Conservation (phyloP, 2,797 vertebrate genomes). For the Etheostoma nigrum region DNA sequence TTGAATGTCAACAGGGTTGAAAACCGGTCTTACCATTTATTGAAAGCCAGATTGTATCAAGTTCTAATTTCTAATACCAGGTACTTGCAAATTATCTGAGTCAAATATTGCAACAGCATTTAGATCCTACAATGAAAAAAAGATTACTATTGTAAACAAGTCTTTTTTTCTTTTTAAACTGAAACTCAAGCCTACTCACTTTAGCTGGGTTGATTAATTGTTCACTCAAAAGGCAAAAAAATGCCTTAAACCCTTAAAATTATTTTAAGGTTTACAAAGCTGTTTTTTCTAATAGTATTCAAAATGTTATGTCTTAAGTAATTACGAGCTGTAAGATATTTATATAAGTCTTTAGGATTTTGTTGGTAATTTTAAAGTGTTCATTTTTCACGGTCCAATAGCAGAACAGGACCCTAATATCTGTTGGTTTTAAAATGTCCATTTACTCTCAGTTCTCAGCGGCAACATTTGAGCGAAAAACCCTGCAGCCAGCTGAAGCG, state of each 20-base stretch:
- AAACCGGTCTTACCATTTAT: conserved; percentile 21
- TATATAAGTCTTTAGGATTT: not conserved
- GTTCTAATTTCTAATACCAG: conserved; percentile 18
- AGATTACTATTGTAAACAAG: not conserved
- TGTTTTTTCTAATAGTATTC: not conserved
- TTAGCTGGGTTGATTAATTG: not conserved
- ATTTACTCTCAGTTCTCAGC: not conserved
- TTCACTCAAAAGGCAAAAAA: not conserved
- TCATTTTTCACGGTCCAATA: not conserved
- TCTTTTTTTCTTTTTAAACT: too few relatives aligned
- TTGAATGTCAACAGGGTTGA: conserved; percentile 7
- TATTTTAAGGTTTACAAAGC: not conserved
- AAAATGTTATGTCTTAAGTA: not conserved
- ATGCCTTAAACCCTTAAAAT: not conserved
- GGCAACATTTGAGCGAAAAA: conserved; percentile 17
- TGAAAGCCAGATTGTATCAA: conserved; percentile 22
- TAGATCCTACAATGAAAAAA: conserved; percentile 5
- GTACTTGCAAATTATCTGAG: conserved; percentile 27
- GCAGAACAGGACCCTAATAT: not conserved
- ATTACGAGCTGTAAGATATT: not conserved
- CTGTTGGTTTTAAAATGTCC: not conserved
- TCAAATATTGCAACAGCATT: conserved; percentile 17
- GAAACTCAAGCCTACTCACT: conserved; percentile 2
- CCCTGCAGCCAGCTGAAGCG: conserved; percentile 10
- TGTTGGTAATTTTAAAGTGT: not conserved